These are phyloP conservation scores for Actenoides hombroni DNA, from an alignment of 2,113 vertebrate genomes.

Conservation along the genomic window DNA sequence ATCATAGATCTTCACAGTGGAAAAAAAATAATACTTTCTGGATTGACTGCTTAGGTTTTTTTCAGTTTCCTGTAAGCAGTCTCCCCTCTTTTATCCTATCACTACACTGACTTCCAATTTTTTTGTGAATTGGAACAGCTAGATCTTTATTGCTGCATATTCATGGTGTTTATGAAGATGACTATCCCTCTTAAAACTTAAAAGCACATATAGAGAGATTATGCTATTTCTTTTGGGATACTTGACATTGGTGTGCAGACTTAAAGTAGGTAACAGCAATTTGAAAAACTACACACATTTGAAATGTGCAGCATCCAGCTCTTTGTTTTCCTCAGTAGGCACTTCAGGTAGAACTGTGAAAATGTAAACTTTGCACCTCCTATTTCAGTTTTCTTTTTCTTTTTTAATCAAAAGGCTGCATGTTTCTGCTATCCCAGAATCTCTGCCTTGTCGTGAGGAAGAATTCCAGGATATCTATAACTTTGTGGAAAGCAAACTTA, in stretches of 20 bases:
- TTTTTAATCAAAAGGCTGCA: conserved; percentile 80
- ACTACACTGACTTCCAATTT: background rate
- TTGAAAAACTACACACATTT: background rate
- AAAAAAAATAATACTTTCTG: background rate
- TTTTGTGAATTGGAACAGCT: background rate
- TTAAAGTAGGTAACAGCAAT: background rate
- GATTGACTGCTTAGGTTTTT: background rate
- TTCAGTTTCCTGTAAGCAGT: background rate
- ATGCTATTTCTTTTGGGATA: background rate
- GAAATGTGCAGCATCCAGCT: background rate
- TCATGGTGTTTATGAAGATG: background rate
- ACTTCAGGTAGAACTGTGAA: background rate
- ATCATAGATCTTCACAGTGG: background rate
- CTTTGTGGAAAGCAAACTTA: conserved; percentile 95
- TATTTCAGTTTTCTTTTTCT: background rate
- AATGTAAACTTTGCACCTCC: background rate
- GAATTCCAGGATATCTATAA: conserved; percentile 96
- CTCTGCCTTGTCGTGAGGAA: conserved; percentile 93
- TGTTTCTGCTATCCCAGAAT: conserved; percentile 90
- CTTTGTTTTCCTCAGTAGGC: background rate
- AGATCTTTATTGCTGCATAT: background rate
- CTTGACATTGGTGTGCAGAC: background rate
- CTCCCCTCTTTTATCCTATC: background rate
- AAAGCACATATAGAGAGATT: background rate
- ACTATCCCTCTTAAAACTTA: background rate